These are phyloP conservation scores for Clunio marinus DNA, from an alignment of 2,888 invertebrate species.

Conservation along the genomic window DNA sequence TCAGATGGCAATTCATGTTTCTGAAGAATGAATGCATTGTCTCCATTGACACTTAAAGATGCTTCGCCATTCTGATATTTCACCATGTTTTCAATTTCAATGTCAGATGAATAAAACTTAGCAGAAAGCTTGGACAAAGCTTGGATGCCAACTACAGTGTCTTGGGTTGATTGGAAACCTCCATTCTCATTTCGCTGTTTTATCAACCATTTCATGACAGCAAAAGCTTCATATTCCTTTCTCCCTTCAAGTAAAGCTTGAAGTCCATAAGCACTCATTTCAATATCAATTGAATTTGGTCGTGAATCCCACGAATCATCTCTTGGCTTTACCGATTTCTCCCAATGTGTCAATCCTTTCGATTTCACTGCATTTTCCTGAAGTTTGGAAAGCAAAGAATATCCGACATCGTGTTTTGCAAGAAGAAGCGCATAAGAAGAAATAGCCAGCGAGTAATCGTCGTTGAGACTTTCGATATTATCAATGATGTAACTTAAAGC, in stretches of 20 bases:
- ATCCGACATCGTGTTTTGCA: conserved; percentile 54
- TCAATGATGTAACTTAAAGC: conserved; percentile 55
- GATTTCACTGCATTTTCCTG: conserved; percentile 54
- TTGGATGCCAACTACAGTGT: conserved; percentile 69
- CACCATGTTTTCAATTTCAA: conserved; percentile 53
- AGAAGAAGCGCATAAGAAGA: conserved; percentile 58
- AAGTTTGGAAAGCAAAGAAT: conserved; percentile 58
- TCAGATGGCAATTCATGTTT: conserved; percentile 56
- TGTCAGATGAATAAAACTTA: conserved; percentile 52
- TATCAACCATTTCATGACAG: conserved; percentile 60
- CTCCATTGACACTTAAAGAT: conserved; percentile 65
- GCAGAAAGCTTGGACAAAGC: conserved; percentile 59
- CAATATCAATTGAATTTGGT: conserved; percentile 64
- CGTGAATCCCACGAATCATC: conserved; percentile 58
- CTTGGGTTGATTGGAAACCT: conserved; percentile 72
- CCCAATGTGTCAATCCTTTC: conserved; percentile 75
- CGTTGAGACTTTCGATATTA: conserved; percentile 52
- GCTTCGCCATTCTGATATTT: background rate
- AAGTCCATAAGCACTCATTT: conserved; percentile 84
- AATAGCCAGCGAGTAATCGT: conserved; percentile 58
- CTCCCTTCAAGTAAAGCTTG: too few species aligned
- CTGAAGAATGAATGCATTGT: conserved; percentile 78
- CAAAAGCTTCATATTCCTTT: background rate
- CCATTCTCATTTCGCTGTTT: conserved; percentile 63
- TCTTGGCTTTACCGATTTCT: conserved; percentile 54